Evolutionary conservation across 1,140 invertebrate genomes (phyloP).

Genomic region (Drosophila malerkotliana): DNA sequence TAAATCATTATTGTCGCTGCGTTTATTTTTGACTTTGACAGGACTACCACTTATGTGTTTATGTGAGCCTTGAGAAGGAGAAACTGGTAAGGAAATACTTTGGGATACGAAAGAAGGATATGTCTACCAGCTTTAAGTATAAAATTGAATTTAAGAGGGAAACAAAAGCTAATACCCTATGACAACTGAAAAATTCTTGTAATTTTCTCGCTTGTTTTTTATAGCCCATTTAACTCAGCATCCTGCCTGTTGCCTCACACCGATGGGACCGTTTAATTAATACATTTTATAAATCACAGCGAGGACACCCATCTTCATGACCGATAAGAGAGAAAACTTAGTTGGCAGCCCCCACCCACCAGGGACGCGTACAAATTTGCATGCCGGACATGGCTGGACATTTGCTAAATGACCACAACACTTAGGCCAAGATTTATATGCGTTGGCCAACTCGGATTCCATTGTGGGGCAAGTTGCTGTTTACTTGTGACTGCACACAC

Average conservation of each 20-base stretch:
- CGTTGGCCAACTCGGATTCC: constrained; percentile 38
- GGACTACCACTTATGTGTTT: constrained; percentile 60
- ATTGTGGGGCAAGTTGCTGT: constrained; percentile 65
- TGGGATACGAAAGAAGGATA: neutral
- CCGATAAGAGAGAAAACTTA: constrained; percentile 39
- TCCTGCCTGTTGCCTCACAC: constrained; percentile 14
- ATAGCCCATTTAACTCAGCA: constrained; percentile 25
- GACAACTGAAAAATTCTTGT: neutral
- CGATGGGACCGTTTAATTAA: constrained; percentile 68
- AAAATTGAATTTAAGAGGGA: neutral
- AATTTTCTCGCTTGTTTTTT: neutral
- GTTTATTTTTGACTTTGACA: constrained; percentile 76
- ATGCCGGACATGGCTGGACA: constrained; percentile 73
- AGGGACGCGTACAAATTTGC: constrained; percentile 57
- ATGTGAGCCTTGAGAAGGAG: constrained; percentile 4
- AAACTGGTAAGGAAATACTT: neutral
- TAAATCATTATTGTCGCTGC: constrained; percentile 75
- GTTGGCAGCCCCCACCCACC: constrained; percentile 7
- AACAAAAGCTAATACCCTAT: neutral
- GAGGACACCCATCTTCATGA: constrained; percentile 28
- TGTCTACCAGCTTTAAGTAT: neutral
- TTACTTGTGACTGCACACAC: constrained; percentile 68
- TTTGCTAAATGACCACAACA: constrained; percentile 82
- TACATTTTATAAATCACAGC: constrained; percentile 74
- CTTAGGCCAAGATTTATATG: constrained; percentile 72